These are phyloP conservation scores for Delichon dasypus DNA, from an alignment of 2,797 vertebrate species.

Conservation along the genomic window DNA sequence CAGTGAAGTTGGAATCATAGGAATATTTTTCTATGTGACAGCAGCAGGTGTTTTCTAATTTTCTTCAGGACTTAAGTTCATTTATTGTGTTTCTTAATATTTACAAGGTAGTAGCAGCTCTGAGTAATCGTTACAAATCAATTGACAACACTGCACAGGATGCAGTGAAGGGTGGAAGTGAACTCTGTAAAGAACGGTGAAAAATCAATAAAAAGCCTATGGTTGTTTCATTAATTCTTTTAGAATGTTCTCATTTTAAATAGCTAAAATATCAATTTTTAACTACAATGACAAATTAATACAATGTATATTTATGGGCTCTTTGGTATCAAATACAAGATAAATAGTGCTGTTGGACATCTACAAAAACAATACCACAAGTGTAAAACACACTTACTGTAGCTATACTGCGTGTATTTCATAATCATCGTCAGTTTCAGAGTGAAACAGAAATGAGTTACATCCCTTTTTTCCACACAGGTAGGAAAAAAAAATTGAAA, in stretches of 20 bases:
- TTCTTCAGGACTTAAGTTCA: neutral
- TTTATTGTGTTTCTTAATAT: neutral
- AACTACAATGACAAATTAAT: neutral
- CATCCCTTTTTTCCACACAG: neutral
- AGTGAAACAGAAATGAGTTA: neutral
- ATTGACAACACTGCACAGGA: neutral
- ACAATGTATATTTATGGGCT: neutral
- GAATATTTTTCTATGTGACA: neutral
- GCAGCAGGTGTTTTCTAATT: neutral
- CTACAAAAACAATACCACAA: neutral
- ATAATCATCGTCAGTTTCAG: neutral
- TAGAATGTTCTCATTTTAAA: neutral
- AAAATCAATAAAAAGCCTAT: neutral
- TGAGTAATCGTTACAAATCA: slow-evolving; percentile 26
- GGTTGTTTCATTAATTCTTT: neutral
- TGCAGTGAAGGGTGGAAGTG: neutral
- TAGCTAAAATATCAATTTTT: neutral
- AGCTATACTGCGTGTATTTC: neutral
- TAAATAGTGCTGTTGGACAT: neutral
- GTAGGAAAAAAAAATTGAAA: neutral
- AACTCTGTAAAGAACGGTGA: neutral
- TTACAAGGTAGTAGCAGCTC: neutral
- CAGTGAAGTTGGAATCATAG: neutral
- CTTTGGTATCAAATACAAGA: neutral
- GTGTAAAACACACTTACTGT: neutral